phyloP scores from a whole-genome alignment of 1,140 invertebrate genomes.

The Aplysia californica region DNA sequence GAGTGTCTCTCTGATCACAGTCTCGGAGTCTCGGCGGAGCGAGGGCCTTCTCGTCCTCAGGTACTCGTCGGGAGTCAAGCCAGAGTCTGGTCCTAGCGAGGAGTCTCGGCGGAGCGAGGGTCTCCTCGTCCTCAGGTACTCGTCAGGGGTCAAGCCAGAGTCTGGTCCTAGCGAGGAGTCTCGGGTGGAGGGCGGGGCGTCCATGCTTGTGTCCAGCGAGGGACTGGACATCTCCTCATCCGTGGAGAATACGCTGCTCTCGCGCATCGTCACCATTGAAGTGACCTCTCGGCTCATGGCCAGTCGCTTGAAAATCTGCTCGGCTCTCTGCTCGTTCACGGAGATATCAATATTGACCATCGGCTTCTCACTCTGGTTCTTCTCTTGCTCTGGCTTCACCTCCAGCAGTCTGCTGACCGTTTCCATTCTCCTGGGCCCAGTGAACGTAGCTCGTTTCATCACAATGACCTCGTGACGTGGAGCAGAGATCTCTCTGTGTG shows the following conservation, averaged over 20 bases:
- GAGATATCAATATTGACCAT: constrained; percentile 16
- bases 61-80: too few relatives aligned
- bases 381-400: background rate
- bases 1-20: constrained; percentile 9
- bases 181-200: constrained; percentile 6
- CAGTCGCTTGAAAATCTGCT: background rate
- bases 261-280: constrained; percentile 8
- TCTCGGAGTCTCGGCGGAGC: constrained; percentile 17
- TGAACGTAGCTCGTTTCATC: too few relatives aligned
- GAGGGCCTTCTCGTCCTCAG: background rate
- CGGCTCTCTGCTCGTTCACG: constrained; percentile 18
- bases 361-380: background rate
- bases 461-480: too few relatives aligned
- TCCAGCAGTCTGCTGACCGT: background rate
- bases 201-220: too few relatives aligned
- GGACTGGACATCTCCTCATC: background rate
- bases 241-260: constrained; percentile 5
- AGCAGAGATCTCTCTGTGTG: too few relatives aligned
- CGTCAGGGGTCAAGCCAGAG: too few relatives aligned
- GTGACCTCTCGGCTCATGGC: constrained; percentile 8
- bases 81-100: too few relatives aligned
- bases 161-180: too few relatives aligned
- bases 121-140: background rate
- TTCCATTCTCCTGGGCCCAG: too few relatives aligned
- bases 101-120: constrained; percentile 16